Conservation (phyloP, 2,113 vertebrate species). For the Paramormyrops kingsleyae region DNA sequence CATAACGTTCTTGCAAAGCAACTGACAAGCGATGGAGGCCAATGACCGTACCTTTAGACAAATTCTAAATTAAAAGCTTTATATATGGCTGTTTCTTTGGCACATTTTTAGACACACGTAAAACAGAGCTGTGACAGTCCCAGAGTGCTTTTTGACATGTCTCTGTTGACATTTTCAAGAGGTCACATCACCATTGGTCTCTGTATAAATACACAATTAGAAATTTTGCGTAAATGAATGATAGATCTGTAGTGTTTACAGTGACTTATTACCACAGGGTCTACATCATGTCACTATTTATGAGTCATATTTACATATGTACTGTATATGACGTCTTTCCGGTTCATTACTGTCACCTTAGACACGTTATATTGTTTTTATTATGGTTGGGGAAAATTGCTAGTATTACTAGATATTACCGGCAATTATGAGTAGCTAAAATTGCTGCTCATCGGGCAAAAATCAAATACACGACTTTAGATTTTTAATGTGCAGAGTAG, state of each 20-base stretch:
- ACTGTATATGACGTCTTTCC: neutral
- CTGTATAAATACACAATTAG: neutral
- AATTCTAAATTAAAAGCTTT: neutral
- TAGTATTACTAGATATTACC: neutral
- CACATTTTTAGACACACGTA: neutral
- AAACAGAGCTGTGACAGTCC: neutral
- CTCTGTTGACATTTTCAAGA: neutral
- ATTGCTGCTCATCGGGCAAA: neutral
- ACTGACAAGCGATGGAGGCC: neutral
- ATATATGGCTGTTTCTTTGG: neutral
- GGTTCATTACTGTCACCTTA: neutral
- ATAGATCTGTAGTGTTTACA: neutral
- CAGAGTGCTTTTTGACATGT: neutral
- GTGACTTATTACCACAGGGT: neutral
- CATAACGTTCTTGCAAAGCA: neutral
- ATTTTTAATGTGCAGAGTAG: neutral
- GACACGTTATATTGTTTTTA: neutral
- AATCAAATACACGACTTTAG: neutral
- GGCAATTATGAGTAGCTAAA: neutral
- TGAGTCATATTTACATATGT: neutral
- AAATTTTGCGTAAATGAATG: neutral
- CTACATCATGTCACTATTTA: neutral
- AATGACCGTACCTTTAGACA: neutral
- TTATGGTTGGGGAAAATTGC: neutral
- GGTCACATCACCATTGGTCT: neutral